Evolutionary conservation across 1,140 invertebrate species (phyloP).

Genomic region (Leguminivora glycinivorella): DNA sequence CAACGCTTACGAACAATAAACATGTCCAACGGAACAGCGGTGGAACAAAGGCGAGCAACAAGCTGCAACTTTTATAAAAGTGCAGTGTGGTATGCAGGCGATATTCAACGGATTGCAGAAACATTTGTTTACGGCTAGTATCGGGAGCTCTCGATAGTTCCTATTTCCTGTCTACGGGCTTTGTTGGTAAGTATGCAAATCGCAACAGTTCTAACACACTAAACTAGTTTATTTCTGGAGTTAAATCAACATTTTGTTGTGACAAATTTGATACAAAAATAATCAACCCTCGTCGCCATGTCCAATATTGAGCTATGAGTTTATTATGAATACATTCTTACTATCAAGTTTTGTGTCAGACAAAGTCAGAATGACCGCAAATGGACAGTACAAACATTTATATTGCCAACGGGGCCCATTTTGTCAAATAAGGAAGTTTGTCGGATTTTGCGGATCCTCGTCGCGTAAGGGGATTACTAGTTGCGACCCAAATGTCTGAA

Average conservation of each 20-base stretch:
- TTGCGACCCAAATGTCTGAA: slow-evolving; percentile 11
- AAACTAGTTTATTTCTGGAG: slow-evolving; percentile 27
- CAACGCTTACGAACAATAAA: slow-evolving; percentile 24
- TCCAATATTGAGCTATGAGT: too few species aligned
- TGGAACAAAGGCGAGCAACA: slow-evolving; percentile 42
- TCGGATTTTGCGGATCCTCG: not conserved
- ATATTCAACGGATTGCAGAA: slow-evolving; percentile 3
- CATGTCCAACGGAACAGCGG: slow-evolving; percentile 17
- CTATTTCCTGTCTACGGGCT: slow-evolving; percentile 4
- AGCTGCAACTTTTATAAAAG: slow-evolving; percentile 44
- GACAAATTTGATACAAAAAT: too few species aligned
- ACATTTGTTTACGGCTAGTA: not conserved
- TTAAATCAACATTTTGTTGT: too few species aligned
- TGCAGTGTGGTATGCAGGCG: slow-evolving; percentile 14
- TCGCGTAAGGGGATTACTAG: slow-evolving; percentile 11
- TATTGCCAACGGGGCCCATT: slow-evolving; percentile 6
- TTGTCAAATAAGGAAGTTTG: slow-evolving; percentile 2
- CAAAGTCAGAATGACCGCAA: too few species aligned
- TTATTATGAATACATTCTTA: too few species aligned
- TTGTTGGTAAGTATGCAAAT: not conserved
- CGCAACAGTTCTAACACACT: too few species aligned
- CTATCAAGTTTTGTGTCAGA: too few species aligned
- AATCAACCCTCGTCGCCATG: too few species aligned
- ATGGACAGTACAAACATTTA: not conserved
- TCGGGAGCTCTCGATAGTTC: slow-evolving; percentile 19